phyloP scores from a whole-genome alignment of 2,888 invertebrate genomes.

The Trichogramma evanescens region DNA sequence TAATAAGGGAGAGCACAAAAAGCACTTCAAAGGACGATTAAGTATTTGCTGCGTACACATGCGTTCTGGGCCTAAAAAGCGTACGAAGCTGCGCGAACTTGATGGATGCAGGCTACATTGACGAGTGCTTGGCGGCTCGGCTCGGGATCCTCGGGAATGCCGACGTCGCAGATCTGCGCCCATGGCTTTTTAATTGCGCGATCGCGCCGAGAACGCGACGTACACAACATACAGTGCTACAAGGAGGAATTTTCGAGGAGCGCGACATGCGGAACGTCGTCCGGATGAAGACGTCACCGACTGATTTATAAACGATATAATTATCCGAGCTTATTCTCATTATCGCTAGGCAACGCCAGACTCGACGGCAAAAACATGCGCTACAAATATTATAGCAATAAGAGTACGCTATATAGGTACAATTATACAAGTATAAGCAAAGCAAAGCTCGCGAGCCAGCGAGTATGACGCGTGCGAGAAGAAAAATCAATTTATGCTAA shows the following conservation, averaged over 20 bases:
- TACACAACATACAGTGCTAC: conserved; percentile 6
- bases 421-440: too few relatives aligned
- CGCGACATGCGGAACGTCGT: conserved; percentile 41
- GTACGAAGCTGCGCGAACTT: conserved; percentile 11
- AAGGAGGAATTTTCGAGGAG: conserved; percentile 28
- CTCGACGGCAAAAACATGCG: too few relatives aligned
- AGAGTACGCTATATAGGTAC: too few relatives aligned
- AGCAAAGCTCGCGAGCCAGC: too few relatives aligned
- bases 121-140: neutral
- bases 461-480: neutral
- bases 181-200: conserved; percentile 9
- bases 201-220: conserved; percentile 29
- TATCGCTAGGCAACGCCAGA: conserved; percentile 22
- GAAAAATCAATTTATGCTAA: conserved; percentile 2
- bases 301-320: conserved; percentile 18
- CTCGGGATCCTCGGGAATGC: neutral
- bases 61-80: neutral
- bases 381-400: too few relatives aligned
- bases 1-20: neutral
- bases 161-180: conserved; percentile 6
- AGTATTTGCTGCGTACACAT: too few relatives aligned
- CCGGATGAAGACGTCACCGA: conserved; percentile 17
- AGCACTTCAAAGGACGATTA: too few relatives aligned
- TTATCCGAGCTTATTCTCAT: conserved; percentile 26
- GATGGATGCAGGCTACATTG: conserved; percentile 8